Evolutionary conservation across 2,113 vertebrate species (phyloP).

Genomic region (Genyomyrus donnyi): DNA sequence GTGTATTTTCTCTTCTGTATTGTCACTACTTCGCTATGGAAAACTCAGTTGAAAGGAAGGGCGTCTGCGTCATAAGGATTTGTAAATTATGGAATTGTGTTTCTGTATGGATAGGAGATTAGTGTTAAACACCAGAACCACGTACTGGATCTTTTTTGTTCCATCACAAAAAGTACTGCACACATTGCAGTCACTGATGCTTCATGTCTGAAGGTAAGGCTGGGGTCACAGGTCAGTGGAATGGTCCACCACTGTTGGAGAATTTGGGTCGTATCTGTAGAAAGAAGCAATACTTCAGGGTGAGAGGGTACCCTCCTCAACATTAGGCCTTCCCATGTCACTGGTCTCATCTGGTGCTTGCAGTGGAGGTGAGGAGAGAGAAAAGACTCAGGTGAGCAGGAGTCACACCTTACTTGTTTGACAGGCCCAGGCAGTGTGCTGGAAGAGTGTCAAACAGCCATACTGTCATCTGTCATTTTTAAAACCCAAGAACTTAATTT

Average conservation of each 20-base stretch:
- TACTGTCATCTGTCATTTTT: neutral
- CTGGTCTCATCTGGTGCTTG: neutral
- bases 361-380: neutral
- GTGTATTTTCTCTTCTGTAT: neutral
- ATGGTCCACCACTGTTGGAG: neutral
- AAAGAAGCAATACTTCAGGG: neutral
- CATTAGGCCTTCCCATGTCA: neutral
- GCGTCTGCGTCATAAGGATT: neutral
- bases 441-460: neutral
- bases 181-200: neutral
- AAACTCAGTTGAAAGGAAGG: neutral
- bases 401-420: slow-evolving; percentile 14
- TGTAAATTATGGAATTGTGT: neutral
- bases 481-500: neutral
- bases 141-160: neutral
- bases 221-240: neutral
- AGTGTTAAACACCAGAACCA: neutral
- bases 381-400: neutral
- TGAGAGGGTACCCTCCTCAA: neutral
- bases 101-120: neutral
- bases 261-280: neutral
- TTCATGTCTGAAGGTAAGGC: neutral
- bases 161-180: neutral
- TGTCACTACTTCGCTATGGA: neutral
- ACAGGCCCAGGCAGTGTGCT: slow-evolving; percentile 11